Conservation (phyloP, 2,888 invertebrate species). For the Ophioninae sp. region DNA sequence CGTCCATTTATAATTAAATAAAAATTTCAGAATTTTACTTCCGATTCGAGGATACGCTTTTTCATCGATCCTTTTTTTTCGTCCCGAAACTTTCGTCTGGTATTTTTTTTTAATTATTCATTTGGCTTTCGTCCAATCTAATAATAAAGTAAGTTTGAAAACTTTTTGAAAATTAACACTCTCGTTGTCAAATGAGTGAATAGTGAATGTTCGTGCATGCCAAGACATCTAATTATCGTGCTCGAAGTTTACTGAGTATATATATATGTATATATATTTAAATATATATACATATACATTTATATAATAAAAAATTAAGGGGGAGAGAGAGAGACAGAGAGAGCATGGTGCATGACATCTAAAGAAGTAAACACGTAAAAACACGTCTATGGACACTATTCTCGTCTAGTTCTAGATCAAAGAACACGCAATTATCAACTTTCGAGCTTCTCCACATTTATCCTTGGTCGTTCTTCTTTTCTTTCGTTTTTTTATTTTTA, state of each 20-base stretch:
- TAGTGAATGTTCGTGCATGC: slow-evolving; percentile 78
- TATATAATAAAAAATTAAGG: slow-evolving; percentile 66
- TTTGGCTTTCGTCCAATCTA: neutral
- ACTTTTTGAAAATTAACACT: slow-evolving; percentile 36
- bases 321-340: slow-evolving; percentile 61
- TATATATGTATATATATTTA: slow-evolving; percentile 32
- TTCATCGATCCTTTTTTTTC: neutral
- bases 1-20: slow-evolving; percentile 16
- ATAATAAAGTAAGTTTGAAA: neutral
- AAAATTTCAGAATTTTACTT: slow-evolving; percentile 44
- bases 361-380: slow-evolving; percentile 78
- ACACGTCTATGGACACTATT: slow-evolving; percentile 72
- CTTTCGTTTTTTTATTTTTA: slow-evolving; percentile 1
- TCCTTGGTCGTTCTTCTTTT: neutral
- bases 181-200: slow-evolving; percentile 68
- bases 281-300: slow-evolving; percentile 65
- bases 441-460: neutral
- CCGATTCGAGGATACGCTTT: slow-evolving; percentile 6
- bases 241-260: slow-evolving; percentile 62
- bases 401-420: slow-evolving; percentile 72
- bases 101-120: neutral
- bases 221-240: slow-evolving; percentile 77
- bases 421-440: slow-evolving; percentile 54
- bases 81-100: neutral
- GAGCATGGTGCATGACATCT: slow-evolving; percentile 79